Evolutionary conservation across 2,113 vertebrate genomes (phyloP).

Genomic region (Cinclus cinclus): DNA sequence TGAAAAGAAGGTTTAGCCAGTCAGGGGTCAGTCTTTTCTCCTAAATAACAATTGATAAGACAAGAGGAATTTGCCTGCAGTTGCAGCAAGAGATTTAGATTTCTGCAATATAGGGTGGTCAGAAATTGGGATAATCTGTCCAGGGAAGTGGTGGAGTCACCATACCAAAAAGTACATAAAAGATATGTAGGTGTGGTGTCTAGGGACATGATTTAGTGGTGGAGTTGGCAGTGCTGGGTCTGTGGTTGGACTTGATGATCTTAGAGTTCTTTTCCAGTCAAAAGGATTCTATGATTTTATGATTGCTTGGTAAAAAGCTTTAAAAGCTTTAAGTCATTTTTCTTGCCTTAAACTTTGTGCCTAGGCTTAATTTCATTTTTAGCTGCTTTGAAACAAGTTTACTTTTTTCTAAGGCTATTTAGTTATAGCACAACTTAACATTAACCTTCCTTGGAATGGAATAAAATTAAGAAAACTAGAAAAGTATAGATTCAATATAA

Average conservation of each 20-base stretch:
- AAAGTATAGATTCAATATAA: background rate
- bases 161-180: background rate
- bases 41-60: background rate
- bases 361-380: background rate
- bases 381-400: background rate
- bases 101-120: background rate
- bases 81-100: background rate
- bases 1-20: background rate
- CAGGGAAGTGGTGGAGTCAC: background rate
- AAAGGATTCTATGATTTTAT: background rate
- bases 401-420: background rate
- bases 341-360: background rate
- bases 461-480: background rate
- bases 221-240: background rate
- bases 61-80: background rate
- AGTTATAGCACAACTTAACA: background rate
- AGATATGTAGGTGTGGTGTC: background rate
- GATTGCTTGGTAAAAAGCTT: background rate
- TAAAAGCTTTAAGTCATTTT: background rate
- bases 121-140: background rate
- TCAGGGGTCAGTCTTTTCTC: rapidly evolving
- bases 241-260: background rate
- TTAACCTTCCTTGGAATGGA: background rate
- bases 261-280: background rate
- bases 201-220: background rate